Evolutionary conservation across 2,797 vertebrate genomes (phyloP), one percentile per base, ranked within the genome.

Genomic region (Lepilemur septentrionalis): DNA sequence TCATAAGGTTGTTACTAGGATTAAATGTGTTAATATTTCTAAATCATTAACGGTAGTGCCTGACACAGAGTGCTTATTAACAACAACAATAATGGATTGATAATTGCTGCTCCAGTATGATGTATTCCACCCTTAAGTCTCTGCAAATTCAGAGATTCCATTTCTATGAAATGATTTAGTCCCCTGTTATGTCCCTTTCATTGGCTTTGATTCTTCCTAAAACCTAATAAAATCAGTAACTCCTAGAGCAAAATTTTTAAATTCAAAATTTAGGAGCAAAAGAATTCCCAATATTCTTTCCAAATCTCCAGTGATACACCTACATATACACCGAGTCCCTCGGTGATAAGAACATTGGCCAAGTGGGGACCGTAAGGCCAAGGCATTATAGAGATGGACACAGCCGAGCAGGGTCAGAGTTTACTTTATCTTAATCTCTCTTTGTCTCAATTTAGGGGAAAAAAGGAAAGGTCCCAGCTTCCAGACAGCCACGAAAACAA

Each of bases 401-500:
- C 73, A 92, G 80, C 79, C 73, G 38, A 88, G 14, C 18, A 55
- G 59, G 90, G 89, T 95, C 85, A 65, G 67, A 23, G 91, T 96
- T 96, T 95, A 87, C 59, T 96, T 55, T 96, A 87, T 97, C 96
- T 97, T 93, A 1, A 2, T 96, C 91, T 97, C 79, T 91, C 97
- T 98, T 98, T 98, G 97, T 98, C 91, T 98, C 94, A 83, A 59
- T 89, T 97, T 86, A 94, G 92, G 93, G 86, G 35, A 43, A 92
- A 2, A n/a, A 93, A 67, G 6, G 85, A 90, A 95, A 93, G 79
- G 94, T 87, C 94, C 94, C 85, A 97, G 96, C 95, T 98, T 98
- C 97, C 97, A 98, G 98, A 98, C 98, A 95, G 95, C 97, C 98
- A 97, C 78, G 97, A 97, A 98, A 98, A 97, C 97, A 98, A 98